Conservation (phyloP, 2,113 vertebrate species). For the Syngnathus scovelli region DNA sequence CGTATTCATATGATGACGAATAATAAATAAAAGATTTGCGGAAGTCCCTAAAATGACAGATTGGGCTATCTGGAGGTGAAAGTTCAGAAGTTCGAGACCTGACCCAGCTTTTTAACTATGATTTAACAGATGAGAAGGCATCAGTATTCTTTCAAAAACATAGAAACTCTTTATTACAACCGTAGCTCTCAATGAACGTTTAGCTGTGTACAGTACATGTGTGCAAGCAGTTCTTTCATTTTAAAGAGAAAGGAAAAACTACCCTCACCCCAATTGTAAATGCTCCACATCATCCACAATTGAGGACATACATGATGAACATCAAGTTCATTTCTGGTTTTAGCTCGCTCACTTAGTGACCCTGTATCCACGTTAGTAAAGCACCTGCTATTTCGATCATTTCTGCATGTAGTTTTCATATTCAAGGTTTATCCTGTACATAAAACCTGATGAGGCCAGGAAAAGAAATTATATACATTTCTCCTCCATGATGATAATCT, state of each 20-base stretch:
- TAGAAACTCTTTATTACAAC: conserved; percentile 68
- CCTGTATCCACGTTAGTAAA: conserved; percentile 52
- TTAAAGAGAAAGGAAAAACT: conserved; percentile 43
- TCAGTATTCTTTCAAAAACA: conserved; percentile 59
- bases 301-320: conserved; percentile 37
- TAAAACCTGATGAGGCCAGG: conserved; percentile 37
- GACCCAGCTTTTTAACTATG: too few relatives aligned
- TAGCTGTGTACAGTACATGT: conserved; percentile 30
- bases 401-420: conserved; percentile 16
- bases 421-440: conserved; percentile 32
- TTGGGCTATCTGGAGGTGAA: too few relatives aligned
- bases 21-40: too few relatives aligned
- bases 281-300: conserved; percentile 54
- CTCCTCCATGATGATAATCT: conserved; percentile 10
- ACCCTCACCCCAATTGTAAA: conserved; percentile 34
- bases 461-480: conserved; percentile 24
- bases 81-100: too few relatives aligned
- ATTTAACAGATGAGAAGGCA: conserved; percentile 13
- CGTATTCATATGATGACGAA: too few relatives aligned
- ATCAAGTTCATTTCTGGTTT: conserved; percentile 34
- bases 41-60: too few relatives aligned
- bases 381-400: conserved; percentile 21
- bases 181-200: conserved; percentile 28
- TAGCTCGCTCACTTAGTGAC: conserved; percentile 42
- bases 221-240: conserved; percentile 48